A percentile compares a stretch with the other conserved stretches of the same genome.
These are phyloP conservation scores for cattle (Bos taurus) DNA, from an alignment of 2,113 vertebrate genomes.

Conservation along the genomic window DNA sequence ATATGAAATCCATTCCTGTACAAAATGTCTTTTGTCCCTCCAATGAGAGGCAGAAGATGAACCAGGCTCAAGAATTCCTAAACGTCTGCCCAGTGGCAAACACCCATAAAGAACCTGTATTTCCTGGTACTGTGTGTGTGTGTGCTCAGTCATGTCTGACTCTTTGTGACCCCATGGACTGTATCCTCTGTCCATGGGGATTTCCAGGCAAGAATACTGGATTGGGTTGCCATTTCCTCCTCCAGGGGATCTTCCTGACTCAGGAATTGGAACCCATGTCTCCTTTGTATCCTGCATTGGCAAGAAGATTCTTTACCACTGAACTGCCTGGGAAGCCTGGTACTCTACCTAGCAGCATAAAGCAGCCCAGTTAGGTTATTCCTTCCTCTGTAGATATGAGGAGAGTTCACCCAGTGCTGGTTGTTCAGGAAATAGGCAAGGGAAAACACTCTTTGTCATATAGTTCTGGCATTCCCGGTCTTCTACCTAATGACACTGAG, in stretches of 20 bases:
- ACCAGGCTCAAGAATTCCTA: background rate
- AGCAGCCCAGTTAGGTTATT: background rate
- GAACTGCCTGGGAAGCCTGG: background rate
- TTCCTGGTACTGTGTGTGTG: background rate
- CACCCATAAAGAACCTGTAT: background rate
- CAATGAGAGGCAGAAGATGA: background rate
- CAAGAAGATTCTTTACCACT: background rate
- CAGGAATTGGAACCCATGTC: background rate
- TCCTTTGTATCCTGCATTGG: background rate
- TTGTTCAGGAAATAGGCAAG: background rate
- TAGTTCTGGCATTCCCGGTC: background rate
- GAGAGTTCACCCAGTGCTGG: background rate
- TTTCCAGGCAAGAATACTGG: background rate
- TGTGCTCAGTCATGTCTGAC: background rate
- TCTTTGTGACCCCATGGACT: background rate
- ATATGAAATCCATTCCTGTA: slow-evolving; percentile 7
- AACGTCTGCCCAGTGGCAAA: background rate
- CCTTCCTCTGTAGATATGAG: background rate
- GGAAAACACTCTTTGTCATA: background rate
- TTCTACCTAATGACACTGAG: background rate
- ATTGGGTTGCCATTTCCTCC: background rate
- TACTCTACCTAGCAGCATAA: background rate
- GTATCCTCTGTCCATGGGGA: background rate
- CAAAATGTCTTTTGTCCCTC: background rate
- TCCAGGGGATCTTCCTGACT: background rate